Conservation (phyloP, 2,888 invertebrate species). For the Orthosia gothica region DNA sequence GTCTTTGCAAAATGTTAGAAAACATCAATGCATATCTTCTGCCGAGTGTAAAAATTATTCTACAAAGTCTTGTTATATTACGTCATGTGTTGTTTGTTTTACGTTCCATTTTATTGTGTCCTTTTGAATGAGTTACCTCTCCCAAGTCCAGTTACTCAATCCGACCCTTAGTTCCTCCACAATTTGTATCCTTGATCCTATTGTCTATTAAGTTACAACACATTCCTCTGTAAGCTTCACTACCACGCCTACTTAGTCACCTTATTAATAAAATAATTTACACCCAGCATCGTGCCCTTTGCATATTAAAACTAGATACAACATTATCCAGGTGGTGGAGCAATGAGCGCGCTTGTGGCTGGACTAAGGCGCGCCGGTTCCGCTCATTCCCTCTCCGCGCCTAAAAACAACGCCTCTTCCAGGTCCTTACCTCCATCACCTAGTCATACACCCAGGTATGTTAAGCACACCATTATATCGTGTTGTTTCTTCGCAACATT, state of each 20-base stretch:
- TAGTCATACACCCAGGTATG: constrained; percentile 93
- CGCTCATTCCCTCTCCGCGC: constrained; percentile 88
- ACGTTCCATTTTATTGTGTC: not conserved
- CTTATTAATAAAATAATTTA: not conserved
- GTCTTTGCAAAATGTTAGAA: constrained; percentile 50
- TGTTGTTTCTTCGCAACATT: constrained; percentile 13
- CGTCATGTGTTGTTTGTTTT: constrained; percentile 4
- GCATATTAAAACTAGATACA: constrained; percentile 23
- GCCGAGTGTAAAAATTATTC: constrained; percentile 4
- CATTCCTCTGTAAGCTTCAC: constrained; percentile 8
- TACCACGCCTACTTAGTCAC: constrained; percentile 10
- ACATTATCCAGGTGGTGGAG: constrained; percentile 80
- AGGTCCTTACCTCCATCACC: constrained; percentile 95
- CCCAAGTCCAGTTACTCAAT: not conserved
- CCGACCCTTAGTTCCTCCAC: not conserved
- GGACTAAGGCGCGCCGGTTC: constrained; percentile 89
- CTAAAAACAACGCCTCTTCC: constrained; percentile 90
- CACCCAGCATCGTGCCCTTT: not conserved
- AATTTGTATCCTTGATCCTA: not conserved
- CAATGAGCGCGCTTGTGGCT: constrained; percentile 89
- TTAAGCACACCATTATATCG: constrained; percentile 43
- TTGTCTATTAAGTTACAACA: not conserved
- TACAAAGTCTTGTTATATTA: not conserved
- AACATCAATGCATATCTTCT: constrained; percentile 14
- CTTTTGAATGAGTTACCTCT: not conserved